phyloP scores from a whole-genome alignment of 2,888 invertebrate genomes.

The Mythimna pallens region DNA sequence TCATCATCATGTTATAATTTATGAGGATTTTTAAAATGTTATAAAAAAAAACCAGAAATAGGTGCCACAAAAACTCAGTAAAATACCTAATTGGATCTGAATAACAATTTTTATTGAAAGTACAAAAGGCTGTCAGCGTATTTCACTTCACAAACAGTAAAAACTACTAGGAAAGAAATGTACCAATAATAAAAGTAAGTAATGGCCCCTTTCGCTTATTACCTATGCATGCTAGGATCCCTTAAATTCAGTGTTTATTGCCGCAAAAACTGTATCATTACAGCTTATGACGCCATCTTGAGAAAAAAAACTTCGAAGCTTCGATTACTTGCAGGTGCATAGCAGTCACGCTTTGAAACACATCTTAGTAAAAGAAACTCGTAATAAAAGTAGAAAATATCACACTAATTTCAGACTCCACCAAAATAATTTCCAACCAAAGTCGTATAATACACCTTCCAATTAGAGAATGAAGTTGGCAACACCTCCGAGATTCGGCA shows the following conservation, averaged over 20 bases:
- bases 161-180: constrained; percentile 8
- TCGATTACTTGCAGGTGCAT: constrained; percentile 31
- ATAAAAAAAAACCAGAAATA: neutral
- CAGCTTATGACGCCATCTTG: constrained; percentile 17
- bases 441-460: constrained; percentile 39
- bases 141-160: constrained; percentile 1
- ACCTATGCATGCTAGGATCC: constrained; percentile 44
- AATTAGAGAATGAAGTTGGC: constrained; percentile 58
- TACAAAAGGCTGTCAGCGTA: neutral
- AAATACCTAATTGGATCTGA: neutral
- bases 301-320: constrained; percentile 33
- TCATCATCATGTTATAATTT: neutral
- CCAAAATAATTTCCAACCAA: constrained; percentile 15
- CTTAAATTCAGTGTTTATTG: constrained; percentile 49
- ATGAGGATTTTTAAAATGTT: neutral
- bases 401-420: neutral
- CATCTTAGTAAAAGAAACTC: neutral
- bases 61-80: neutral
- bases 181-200: constrained; percentile 16
- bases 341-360: constrained; percentile 32
- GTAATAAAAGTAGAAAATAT: neutral
- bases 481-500: constrained; percentile 75
- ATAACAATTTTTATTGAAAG: neutral
- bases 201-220: constrained; percentile 18
- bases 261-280: constrained; percentile 33